Conservation (phyloP, 2,888 invertebrate genomes). For the Lagria hirta region DNA sequence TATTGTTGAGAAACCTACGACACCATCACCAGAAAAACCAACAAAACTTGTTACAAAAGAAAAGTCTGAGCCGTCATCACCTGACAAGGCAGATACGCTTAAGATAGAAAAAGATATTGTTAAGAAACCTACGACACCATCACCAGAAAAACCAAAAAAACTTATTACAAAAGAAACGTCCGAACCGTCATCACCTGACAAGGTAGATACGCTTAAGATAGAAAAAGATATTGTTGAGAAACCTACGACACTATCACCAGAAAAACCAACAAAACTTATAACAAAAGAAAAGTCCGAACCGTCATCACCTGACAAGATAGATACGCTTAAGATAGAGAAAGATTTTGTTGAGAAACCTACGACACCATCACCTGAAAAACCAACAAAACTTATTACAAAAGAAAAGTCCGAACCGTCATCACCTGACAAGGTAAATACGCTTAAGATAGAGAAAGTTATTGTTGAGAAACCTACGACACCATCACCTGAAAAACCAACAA, state of each 20-base stretch:
- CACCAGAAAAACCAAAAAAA: slow-evolving; percentile 8
- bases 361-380: slow-evolving; percentile 4
- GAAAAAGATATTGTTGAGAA: slow-evolving; percentile 1
- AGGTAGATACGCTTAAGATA: slow-evolving; percentile 3
- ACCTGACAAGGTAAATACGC: slow-evolving; percentile 4
- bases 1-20: too few species aligned
- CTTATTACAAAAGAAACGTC: slow-evolving; percentile 9
- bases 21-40: too few species aligned
- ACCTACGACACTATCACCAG: background rate
- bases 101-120: background rate
- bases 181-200: slow-evolving; percentile 11
- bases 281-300: background rate
- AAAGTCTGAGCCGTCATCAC: too few species aligned
- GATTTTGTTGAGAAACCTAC: slow-evolving; percentile 8
- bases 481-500: slow-evolving; percentile 3
- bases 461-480: slow-evolving; percentile 7
- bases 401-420: too few species aligned
- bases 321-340: slow-evolving; percentile 4
- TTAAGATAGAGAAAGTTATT: slow-evolving; percentile 1
- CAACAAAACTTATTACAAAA: background rate
- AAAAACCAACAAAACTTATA: background rate
- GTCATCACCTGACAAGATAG: slow-evolving; percentile 7
- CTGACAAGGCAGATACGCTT: background rate
- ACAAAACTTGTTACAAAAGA: background rate
- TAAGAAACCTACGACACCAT: background rate